These are phyloP conservation scores for Colaptes auratus DNA, from an alignment of 2,113 vertebrate genomes.

Conservation along the genomic window DNA sequence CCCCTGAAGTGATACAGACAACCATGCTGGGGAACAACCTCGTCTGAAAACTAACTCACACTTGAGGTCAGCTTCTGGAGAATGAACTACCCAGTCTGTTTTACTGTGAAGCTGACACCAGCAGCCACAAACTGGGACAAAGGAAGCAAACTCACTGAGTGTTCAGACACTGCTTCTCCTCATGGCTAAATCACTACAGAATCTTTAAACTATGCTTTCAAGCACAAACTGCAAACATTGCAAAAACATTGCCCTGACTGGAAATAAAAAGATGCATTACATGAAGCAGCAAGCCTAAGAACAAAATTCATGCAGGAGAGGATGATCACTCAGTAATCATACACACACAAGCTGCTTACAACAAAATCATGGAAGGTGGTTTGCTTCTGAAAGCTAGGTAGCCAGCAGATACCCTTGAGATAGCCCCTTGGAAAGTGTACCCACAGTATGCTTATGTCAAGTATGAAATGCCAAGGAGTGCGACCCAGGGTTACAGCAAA, in stretches of 20 bases:
- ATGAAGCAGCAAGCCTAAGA: neutral
- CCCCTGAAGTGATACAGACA: accelerated
- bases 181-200: neutral
- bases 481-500: neutral
- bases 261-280: neutral
- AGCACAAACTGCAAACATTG: neutral
- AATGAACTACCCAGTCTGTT: neutral
- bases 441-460: neutral
- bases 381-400: neutral
- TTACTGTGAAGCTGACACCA: neutral
- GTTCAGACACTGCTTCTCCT: neutral
- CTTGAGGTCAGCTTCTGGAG: neutral
- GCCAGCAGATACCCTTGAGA: neutral
- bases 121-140: neutral
- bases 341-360: neutral
- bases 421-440: neutral
- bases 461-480: neutral
- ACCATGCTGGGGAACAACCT: neutral
- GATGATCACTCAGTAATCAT: neutral
- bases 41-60: neutral
- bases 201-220: neutral
- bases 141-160: accelerated
- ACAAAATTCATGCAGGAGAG: neutral
- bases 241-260: neutral
- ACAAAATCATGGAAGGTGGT: neutral